Evolutionary conservation across 1,140 invertebrate species (phyloP).

Genomic region (Achroia grisella): DNA sequence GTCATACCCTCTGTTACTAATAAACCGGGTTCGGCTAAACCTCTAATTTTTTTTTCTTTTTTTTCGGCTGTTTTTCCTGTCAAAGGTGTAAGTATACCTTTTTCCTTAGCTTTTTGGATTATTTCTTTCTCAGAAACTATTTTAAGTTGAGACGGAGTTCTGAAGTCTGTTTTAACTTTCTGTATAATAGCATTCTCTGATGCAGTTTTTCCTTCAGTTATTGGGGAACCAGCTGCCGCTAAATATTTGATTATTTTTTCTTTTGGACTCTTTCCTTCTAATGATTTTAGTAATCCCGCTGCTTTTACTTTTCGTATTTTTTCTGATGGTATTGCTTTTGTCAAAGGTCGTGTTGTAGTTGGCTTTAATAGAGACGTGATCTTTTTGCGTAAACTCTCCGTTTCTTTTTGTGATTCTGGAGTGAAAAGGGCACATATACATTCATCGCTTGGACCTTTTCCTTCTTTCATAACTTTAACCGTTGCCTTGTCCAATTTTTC

Average conservation of each 20-base stretch:
- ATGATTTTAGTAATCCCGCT: constrained; percentile 4
- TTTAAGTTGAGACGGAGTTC: constrained; percentile 20
- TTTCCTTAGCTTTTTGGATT: constrained; percentile 15
- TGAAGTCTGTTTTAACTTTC: constrained; percentile 15
- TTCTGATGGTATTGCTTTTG: constrained; percentile 20
- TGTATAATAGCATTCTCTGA: constrained; percentile 20
- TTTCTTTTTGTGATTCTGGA: constrained; percentile 4
- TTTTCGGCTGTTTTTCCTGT: constrained; percentile 11
- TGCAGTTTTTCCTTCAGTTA: constrained; percentile 16
- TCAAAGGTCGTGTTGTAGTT: constrained; percentile 15
- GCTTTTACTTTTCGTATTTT: constrained; percentile 17
- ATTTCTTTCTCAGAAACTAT: constrained; percentile 12
- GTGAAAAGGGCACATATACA: constrained; percentile 26
- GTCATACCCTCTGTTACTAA: constrained; percentile 18
- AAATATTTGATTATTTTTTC: constrained; percentile 18
- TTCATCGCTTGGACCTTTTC: constrained; percentile 25
- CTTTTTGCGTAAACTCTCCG: background rate
- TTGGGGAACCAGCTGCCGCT: constrained; percentile 10
- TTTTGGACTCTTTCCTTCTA: constrained; percentile 13
- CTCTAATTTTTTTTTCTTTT: constrained; percentile 19
- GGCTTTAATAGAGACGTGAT: constrained; percentile 11
- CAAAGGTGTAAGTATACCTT: constrained; percentile 18
- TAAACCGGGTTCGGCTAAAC: constrained; percentile 7
- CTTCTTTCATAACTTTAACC: constrained; percentile 23
- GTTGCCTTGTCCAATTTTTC: constrained; percentile 18